Conservation (phyloP, 2,888 invertebrate genomes). For the Euclidia mi region DNA sequence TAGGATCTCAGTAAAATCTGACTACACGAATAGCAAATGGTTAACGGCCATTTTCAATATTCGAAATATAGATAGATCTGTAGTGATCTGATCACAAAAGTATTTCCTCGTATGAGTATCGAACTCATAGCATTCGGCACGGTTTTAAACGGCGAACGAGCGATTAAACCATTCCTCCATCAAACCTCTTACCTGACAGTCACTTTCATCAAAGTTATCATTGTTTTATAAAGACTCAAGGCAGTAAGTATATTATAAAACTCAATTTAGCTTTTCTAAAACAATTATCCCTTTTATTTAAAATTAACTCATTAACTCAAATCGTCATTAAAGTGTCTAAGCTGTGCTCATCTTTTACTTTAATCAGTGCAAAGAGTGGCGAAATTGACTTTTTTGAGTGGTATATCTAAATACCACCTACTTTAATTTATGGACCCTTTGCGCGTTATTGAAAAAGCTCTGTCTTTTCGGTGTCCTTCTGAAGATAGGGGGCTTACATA, state of each 20-base stretch:
- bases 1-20: too few species aligned
- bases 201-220: too few species aligned
- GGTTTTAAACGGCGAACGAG: too few species aligned
- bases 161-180: too few species aligned
- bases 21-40: too few species aligned
- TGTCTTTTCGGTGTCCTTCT: conserved; percentile 44
- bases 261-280: not conserved
- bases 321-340: conserved; percentile 33
- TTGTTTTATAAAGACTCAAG: too few species aligned
- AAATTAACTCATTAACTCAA: conserved; percentile 28
- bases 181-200: too few species aligned
- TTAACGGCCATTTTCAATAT: too few species aligned
- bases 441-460: conserved; percentile 72
- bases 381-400: conserved; percentile 74
- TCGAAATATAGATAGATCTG: too few species aligned
- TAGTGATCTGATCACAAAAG: too few species aligned
- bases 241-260: not conserved
- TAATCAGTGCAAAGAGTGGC: conserved; percentile 62
- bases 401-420: conserved; percentile 46
- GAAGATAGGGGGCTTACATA: conserved; percentile 35
- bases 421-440: conserved; percentile 80
- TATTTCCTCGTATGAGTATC: too few species aligned
- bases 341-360: conserved; percentile 45
- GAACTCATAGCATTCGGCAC: too few species aligned
- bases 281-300: conserved; percentile 15